phyloP scores from a whole-genome alignment of 2,797 vertebrate species.

The Loris lydekkerianus region DNA sequence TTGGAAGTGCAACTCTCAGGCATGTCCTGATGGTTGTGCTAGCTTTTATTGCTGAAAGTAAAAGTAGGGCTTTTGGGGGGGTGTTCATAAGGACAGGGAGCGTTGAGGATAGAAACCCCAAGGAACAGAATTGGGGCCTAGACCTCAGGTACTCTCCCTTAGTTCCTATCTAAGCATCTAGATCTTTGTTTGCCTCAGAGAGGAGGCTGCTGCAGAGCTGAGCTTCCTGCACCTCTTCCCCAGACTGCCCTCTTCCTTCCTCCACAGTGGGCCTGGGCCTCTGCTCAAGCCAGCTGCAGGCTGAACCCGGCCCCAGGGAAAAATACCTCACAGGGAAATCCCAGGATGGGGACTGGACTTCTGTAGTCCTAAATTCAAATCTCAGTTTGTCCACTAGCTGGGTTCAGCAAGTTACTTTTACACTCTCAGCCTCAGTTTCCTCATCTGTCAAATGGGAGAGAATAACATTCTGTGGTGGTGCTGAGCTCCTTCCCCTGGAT shows the following conservation, averaged over 20 bases:
- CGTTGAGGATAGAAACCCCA: not conserved
- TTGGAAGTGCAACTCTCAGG: not conserved
- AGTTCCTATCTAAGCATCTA: not conserved
- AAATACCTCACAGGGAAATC: not conserved
- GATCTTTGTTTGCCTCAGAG: not conserved
- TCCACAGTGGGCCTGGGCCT: not conserved
- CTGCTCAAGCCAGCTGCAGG: not conserved
- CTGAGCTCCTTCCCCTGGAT: not conserved
- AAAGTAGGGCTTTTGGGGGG: not conserved
- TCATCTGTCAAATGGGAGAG: not conserved
- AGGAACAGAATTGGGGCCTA: not conserved
- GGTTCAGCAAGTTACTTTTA: not conserved
- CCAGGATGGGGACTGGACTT: not conserved
- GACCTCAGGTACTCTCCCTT: not conserved
- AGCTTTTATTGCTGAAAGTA: not conserved
- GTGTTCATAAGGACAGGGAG: not conserved
- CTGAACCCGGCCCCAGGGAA: not conserved
- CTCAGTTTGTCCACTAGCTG: not conserved
- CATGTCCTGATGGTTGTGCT: not conserved
- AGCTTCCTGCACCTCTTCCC: slow-evolving; percentile 65
- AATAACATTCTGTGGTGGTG: not conserved
- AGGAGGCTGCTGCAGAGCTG: not conserved
- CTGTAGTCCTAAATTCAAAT: not conserved
- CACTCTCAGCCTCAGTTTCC: not conserved
- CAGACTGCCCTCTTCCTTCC: slow-evolving; percentile 74